Conservation (phyloP, 2,888 invertebrate species). For the Malthinus flaveolus region DNA sequence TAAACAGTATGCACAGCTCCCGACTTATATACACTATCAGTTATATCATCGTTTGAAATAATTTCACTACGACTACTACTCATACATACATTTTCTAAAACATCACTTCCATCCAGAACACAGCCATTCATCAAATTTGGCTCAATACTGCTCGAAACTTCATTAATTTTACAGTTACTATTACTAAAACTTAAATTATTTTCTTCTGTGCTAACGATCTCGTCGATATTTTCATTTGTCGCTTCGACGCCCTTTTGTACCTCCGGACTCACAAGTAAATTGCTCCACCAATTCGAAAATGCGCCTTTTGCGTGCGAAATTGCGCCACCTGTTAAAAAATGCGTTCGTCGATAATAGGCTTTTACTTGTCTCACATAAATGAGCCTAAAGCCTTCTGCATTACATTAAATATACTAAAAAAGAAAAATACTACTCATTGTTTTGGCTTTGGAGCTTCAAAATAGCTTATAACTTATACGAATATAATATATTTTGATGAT, state of each 20-base stretch:
- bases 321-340: constrained; percentile 67
- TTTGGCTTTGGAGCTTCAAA: too few relatives aligned
- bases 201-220: constrained; percentile 12
- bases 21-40: constrained; percentile 36
- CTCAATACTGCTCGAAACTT: constrained; percentile 33
- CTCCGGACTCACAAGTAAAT: constrained; percentile 61
- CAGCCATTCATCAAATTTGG: constrained; percentile 21
- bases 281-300: constrained; percentile 85
- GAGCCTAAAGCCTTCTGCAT: too few relatives aligned
- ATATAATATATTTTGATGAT: too few relatives aligned
- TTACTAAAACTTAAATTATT: constrained; percentile 13
- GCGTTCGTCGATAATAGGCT: too few relatives aligned
- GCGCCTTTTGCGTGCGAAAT: constrained; percentile 87
- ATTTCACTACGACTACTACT: constrained; percentile 30
- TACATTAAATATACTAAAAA: too few relatives aligned
- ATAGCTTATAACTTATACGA: too few relatives aligned
- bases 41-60: constrained; percentile 16
- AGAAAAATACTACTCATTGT: too few relatives aligned
- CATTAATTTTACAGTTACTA: constrained; percentile 24
- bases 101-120: constrained; percentile 6
- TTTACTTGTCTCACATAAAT: too few relatives aligned
- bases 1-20: constrained; percentile 48
- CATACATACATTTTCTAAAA: constrained; percentile 11
- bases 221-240: constrained; percentile 27
- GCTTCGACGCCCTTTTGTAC: constrained; percentile 42